phyloP scores from a whole-genome alignment of 2,888 invertebrate genomes.

The Allophyes oxyacanthae region DNA sequence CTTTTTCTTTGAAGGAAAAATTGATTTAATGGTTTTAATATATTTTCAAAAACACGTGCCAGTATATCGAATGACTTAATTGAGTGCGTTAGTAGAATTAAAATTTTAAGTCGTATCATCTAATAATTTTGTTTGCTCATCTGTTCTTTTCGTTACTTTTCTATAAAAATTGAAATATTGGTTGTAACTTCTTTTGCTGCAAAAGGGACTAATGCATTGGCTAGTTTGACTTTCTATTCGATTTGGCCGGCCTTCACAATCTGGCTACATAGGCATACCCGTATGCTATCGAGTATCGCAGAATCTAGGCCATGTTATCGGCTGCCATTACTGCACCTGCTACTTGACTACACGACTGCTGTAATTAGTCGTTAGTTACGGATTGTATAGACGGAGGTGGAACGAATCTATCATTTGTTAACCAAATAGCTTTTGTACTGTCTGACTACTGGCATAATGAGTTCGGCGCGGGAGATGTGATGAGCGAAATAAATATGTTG shows the following conservation, averaged over 20 bases:
- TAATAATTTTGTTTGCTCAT: no score
- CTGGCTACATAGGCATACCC: constrained; percentile 21
- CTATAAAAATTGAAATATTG: no score
- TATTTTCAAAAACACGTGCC: constrained; percentile 39
- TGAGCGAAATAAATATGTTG: constrained; percentile 24
- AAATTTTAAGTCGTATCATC: constrained; percentile 26
- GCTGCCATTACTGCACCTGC: constrained; percentile 62
- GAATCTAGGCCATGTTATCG: constrained; percentile 73
- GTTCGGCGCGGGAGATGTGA: constrained; percentile 14
- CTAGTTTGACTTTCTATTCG: constrained; percentile 12
- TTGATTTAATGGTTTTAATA: constrained; percentile 34
- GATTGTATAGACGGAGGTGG: constrained; percentile 42
- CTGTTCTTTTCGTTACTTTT: no score
- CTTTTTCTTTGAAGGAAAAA: constrained; percentile 39
- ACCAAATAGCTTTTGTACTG: constrained; percentile 48
- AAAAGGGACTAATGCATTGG: no score
- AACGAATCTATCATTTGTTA: constrained; percentile 61
- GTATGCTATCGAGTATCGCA: constrained; percentile 47
- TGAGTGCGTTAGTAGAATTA: constrained; percentile 18
- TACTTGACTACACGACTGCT: constrained; percentile 36
- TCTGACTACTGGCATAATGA: constrained; percentile 19
- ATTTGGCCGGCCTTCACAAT: constrained; percentile 38
- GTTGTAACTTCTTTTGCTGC: no score
- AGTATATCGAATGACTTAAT: constrained; percentile 38
- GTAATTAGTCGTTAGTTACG: constrained; percentile 59